Percentiles rank a stretch among this genome's conserved stretches.
phyloP scores from a whole-genome alignment of 2,888 invertebrate genomes.

The Dynastes grantii region DNA sequence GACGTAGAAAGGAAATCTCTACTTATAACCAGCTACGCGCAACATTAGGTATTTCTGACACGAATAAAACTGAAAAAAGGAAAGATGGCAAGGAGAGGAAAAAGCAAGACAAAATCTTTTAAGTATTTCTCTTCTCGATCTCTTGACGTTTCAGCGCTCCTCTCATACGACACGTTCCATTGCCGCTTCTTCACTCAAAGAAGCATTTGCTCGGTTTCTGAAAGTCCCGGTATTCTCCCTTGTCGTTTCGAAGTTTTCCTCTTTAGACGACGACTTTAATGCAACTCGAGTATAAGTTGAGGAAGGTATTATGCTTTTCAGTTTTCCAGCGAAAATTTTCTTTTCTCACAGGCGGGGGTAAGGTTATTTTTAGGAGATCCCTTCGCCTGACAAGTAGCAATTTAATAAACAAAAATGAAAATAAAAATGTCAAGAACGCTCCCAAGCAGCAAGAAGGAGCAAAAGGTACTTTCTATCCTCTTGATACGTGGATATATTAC shows the following conservation, averaged over 20 bases:
- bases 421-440: conserved; percentile 5
- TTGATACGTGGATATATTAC: not conserved
- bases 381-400: conserved; percentile 15
- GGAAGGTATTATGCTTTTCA: not conserved
- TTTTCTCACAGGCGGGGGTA: not conserved
- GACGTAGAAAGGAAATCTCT: not conserved
- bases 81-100: not conserved
- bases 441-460: not conserved
- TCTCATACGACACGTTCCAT: not conserved
- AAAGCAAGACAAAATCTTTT: conserved; percentile 2
- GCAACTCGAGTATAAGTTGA: not conserved
- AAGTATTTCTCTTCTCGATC: conserved; percentile 1
- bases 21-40: conserved; percentile 1
- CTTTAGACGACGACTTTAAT: not conserved
- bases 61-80: not conserved
- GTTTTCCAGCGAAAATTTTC: not conserved
- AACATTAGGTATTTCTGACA: not conserved
- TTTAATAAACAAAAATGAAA: conserved; percentile 22
- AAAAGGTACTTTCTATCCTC: not conserved
- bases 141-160: not conserved
- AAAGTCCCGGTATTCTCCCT: not conserved
- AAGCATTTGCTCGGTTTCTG: not conserved
- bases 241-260: conserved; percentile 4
- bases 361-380: not conserved
- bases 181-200: not conserved